Percentiles rank a stretch among this genome's conserved stretches.
These are phyloP conservation scores for Cacoxenus indagator DNA, from an alignment of 2,888 invertebrate species.

Conservation along the genomic window DNA sequence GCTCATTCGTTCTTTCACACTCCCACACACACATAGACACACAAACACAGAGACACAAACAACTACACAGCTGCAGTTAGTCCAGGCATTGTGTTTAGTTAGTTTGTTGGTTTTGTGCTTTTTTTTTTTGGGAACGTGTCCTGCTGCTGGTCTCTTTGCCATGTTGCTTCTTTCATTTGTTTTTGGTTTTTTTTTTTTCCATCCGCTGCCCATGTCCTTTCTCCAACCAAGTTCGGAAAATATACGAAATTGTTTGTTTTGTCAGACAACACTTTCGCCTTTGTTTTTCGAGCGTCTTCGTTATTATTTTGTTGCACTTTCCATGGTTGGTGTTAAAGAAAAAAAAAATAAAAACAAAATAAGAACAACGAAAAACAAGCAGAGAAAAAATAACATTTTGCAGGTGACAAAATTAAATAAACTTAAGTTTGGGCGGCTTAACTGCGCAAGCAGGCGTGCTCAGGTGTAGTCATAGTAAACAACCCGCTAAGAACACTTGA, in stretches of 20 bases:
- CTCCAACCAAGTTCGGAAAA: slow-evolving; percentile 36
- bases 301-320: slow-evolving; percentile 57
- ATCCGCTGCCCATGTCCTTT: slow-evolving; percentile 37
- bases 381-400: slow-evolving; percentile 23
- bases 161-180: slow-evolving; percentile 28
- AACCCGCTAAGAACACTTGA: too few species aligned
- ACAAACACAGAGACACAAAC: too few species aligned
- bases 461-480: not conserved
- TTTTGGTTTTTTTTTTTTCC: slow-evolving; percentile 49
- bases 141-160: not conserved
- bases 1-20: not conserved
- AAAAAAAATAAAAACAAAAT: too few species aligned
- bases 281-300: slow-evolving; percentile 51
- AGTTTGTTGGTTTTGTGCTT: slow-evolving; percentile 12
- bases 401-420: slow-evolving; percentile 32
- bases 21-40: not conserved
- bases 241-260: not conserved
- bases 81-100: not conserved
- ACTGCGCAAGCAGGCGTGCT: too few species aligned
- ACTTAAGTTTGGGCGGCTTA: slow-evolving; percentile 20
- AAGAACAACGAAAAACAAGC: too few species aligned
- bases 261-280: slow-evolving; percentile 24
- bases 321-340: not conserved
- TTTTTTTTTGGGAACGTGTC: not conserved
- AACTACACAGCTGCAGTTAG: too few species aligned